A percentile compares a stretch with the other conserved stretches of the same genome.
Conservation (phyloP, 2,797 vertebrate species). For the Sebastes goodei region DNA sequence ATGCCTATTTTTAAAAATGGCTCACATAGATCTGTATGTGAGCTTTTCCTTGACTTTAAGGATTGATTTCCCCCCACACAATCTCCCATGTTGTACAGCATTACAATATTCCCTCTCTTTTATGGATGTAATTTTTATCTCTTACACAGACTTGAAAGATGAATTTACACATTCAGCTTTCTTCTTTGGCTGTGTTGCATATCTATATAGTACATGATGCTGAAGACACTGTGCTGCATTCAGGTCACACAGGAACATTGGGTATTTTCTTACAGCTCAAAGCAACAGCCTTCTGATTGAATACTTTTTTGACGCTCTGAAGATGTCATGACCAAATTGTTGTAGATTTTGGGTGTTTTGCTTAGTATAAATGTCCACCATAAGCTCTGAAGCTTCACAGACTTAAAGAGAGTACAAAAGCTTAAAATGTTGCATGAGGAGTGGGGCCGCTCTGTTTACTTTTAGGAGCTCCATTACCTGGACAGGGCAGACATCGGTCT, state of each 20-base stretch:
- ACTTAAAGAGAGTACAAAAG: not conserved
- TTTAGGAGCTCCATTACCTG: not conserved
- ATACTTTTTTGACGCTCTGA: not conserved
- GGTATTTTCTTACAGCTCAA: rapidly evolving
- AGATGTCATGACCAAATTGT: not conserved
- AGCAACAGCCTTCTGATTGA: not conserved
- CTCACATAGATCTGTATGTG: not conserved
- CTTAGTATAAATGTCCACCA: not conserved
- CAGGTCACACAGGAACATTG: rapidly evolving
- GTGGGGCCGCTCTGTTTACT: not conserved
- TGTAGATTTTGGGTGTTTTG: not conserved
- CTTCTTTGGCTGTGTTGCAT: not conserved
- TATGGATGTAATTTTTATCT: not conserved
- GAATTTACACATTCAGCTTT: not conserved
- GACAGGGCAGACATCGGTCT: too few species aligned
- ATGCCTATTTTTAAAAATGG: not conserved
- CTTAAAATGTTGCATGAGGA: not conserved
- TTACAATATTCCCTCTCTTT: not conserved
- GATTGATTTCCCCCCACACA: not conserved
- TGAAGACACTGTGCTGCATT: not conserved
- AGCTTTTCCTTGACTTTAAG: not conserved
- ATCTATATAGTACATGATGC: not conserved
- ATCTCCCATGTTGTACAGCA: not conserved
- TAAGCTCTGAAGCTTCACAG: not conserved
- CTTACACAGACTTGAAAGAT: not conserved